phyloP scores from a whole-genome alignment of 37 sponge, comb jelly and placozoan species.

The Beroe ovata region DNA sequence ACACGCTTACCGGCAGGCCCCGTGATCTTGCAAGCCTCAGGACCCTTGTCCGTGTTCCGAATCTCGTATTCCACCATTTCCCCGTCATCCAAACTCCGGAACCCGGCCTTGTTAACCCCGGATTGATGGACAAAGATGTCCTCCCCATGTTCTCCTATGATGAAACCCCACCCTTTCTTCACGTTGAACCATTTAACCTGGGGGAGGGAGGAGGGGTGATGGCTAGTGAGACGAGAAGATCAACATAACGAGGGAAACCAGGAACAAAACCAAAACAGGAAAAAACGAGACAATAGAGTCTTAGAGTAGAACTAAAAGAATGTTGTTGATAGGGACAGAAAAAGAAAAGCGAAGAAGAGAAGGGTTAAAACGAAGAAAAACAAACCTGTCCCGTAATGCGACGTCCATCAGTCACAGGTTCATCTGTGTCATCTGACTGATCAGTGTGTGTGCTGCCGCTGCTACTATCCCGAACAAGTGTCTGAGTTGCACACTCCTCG shows the following conservation, averaged over 20 bases:
- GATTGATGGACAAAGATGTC: constrained; percentile 68
- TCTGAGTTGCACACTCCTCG: constrained; percentile 57
- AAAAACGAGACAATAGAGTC: no score
- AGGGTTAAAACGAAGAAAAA: no score
- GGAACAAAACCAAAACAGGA: no score
- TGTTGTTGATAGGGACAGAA: no score
- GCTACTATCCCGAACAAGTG: neutral
- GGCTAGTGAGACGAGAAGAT: no score
- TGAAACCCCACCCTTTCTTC: constrained; percentile 70
- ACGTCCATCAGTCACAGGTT: constrained; percentile 40
- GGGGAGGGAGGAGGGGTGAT: neutral
- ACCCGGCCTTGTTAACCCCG: constrained; percentile 66
- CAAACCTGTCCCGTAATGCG: constrained; percentile 47
- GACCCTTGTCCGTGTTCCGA: constrained; percentile 52
- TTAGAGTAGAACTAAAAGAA: no score
- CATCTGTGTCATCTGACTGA: neutral
- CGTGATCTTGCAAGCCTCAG: constrained; percentile 57
- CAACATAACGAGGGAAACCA: no score
- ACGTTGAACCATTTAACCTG: constrained; percentile 71
- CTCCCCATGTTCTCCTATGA: constrained; percentile 50
- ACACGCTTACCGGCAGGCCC: neutral
- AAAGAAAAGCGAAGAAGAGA: no score
- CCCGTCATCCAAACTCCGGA: constrained; percentile 67
- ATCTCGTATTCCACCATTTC: constrained; percentile 68
- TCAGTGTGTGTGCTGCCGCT: neutral